phyloP scores from a whole-genome alignment of 2,888 invertebrate species.

The Nomada ferruginata region DNA sequence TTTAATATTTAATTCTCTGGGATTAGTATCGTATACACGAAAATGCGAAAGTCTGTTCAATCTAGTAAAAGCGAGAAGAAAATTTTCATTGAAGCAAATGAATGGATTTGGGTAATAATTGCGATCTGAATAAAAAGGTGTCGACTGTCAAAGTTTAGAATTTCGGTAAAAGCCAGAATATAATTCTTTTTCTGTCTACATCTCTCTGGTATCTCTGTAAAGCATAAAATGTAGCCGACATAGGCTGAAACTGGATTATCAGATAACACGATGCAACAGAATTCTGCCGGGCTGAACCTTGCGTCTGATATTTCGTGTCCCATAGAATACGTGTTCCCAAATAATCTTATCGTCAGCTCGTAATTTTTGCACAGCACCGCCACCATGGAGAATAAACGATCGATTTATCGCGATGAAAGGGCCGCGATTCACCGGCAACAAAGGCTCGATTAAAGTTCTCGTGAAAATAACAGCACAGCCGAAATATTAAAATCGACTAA shows the following conservation, averaged over 20 bases:
- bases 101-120: background rate
- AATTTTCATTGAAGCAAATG: no score
- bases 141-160: background rate
- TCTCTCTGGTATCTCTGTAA: background rate
- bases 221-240: slow-evolving; percentile 20
- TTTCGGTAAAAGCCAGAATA: background rate
- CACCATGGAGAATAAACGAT: slow-evolving; percentile 10
- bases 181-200: background rate
- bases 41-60: no score
- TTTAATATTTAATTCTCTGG: no score
- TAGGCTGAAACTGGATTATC: slow-evolving; percentile 30
- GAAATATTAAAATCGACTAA: background rate
- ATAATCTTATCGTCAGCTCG: slow-evolving; percentile 35
- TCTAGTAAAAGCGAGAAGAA: no score
- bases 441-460: background rate
- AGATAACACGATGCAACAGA: slow-evolving; percentile 38
- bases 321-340: slow-evolving; percentile 15
- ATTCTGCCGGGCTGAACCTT: slow-evolving; percentile 32
- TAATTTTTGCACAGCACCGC: slow-evolving; percentile 14
- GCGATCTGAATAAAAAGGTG: background rate
- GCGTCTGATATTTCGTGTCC: slow-evolving; percentile 40
- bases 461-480: background rate
- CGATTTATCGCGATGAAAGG: slow-evolving; percentile 29
- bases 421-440: background rate
- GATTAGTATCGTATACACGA: no score